phyloP scores from a whole-genome alignment of 2,888 invertebrate species.

The Archips xylosteana region DNA sequence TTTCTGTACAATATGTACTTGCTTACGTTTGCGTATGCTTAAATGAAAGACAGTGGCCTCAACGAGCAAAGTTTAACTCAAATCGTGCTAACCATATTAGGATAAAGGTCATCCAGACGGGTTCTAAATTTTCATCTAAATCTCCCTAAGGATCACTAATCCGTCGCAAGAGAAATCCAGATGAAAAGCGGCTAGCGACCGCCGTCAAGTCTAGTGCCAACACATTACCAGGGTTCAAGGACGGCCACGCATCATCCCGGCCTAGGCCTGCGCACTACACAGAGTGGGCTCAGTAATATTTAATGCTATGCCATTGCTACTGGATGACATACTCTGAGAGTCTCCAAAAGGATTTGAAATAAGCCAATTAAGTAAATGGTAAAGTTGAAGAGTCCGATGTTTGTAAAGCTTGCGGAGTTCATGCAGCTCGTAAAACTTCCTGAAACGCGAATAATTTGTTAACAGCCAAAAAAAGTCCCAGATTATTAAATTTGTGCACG shows the following conservation, averaged over 20 bases:
- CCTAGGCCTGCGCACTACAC: constrained; percentile 22
- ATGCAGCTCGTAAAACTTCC: neutral
- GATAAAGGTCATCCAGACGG: neutral
- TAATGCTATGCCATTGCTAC: neutral
- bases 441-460: neutral
- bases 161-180: constrained; percentile 30
- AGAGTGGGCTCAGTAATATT: constrained; percentile 18
- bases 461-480: neutral
- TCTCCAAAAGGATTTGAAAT: neutral
- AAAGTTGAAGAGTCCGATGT: neutral
- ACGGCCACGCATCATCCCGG: constrained; percentile 49
- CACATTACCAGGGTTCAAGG: constrained; percentile 61
- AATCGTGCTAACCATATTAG: neutral
- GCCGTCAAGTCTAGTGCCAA: constrained; percentile 55
- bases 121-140: neutral
- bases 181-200: constrained; percentile 53
- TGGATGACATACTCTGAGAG: neutral
- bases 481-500: neutral
- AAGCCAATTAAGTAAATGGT: too few species aligned
- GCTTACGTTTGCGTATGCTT: too few species aligned
- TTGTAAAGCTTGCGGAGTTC: neutral
- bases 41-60: neutral
- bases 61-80: neutral
- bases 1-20: neutral
- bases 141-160: constrained; percentile 27